Evolutionary conservation across 2,113 vertebrate species (phyloP), one percentile per base, ranked within the genome.

Genomic region (Heterochromis multidens): DNA sequence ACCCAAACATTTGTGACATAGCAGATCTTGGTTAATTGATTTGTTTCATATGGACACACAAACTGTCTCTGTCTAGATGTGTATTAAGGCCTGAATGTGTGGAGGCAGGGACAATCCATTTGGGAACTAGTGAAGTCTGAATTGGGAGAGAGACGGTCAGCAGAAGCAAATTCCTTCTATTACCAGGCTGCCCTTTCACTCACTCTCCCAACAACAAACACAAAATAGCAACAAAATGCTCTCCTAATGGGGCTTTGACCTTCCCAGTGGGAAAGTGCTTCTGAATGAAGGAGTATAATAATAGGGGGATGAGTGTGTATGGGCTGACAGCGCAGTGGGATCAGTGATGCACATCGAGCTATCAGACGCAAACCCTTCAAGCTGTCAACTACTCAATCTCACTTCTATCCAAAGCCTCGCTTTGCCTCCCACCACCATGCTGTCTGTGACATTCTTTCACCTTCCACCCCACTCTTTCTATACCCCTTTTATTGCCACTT

Each of bases 201-300:
- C 77, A 70, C 72, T 76, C 62, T 92, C 86, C 83, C 49, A 67
- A 87, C 61, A 90, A 86, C 76, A 87, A 90, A 88, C 67, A 85
- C 84, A 88, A 88, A 82, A 84, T 63, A 84, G 81, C 56, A 85
- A 84, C 62, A 88, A 91, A 88, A 87, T 91, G 79, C 82, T 87
- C 62, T 77, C 74, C 70, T 91, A 95, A 94, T 92, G 88, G 84
- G 88, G 89, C 86, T 91, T 88, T 93, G 91, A 93, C 87, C 86
- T 81, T 78, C 83, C 29, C 82, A 85, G 83, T 91, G 91, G 88
- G 90, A 93, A 90, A 93, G 85, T 40, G 59, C 60, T 31, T 84
- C 85, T 86, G 88, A 91, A 92, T 91, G 86, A 46, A 60, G 65
- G 52, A 65, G 67, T 77, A n/a, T n/a, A 56, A 88, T 92, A 89